These are phyloP conservation scores for Chloebia gouldiae DNA, from an alignment of 2,113 vertebrate genomes.

Conservation along the genomic window DNA sequence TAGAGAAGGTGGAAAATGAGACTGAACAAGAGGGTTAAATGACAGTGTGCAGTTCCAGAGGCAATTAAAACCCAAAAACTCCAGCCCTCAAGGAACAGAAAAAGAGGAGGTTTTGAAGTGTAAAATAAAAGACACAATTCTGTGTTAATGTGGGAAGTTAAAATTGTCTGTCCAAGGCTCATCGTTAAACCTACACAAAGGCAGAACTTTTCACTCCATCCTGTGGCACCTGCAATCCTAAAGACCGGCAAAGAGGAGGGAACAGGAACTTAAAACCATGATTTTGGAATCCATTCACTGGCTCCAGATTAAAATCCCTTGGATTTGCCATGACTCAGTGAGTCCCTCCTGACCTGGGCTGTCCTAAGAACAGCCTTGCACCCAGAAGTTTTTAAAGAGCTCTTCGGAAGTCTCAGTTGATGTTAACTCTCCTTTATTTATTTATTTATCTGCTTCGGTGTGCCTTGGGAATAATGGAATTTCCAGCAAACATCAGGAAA, in stretches of 20 bases:
- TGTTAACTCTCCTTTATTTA: background rate
- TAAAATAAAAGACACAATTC: background rate
- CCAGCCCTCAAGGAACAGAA: background rate
- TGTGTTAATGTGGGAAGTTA: background rate
- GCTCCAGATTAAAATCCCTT: background rate
- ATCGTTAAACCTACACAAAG: background rate
- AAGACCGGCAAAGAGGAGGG: background rate
- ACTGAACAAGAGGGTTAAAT: constrained; percentile 44
- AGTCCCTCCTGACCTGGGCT: background rate
- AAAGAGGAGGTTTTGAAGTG: background rate
- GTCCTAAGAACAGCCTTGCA: background rate
- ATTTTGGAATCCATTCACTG: background rate
- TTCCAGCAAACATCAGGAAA: background rate
- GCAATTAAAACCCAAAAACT: constrained; percentile 3
- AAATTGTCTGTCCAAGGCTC: background rate
- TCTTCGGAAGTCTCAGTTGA: background rate
- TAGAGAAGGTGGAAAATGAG: constrained; percentile 43
- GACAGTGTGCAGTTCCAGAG: constrained; percentile 18
- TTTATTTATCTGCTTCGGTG: background rate
- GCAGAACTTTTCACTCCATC: background rate
- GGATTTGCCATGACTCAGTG: background rate
- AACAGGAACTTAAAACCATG: background rate
- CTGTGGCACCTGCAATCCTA: background rate
- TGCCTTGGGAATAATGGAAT: background rate
- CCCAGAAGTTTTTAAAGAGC: background rate